Conservation (phyloP, 2,888 invertebrate genomes). For the Pristionchus exspectatus region DNA sequence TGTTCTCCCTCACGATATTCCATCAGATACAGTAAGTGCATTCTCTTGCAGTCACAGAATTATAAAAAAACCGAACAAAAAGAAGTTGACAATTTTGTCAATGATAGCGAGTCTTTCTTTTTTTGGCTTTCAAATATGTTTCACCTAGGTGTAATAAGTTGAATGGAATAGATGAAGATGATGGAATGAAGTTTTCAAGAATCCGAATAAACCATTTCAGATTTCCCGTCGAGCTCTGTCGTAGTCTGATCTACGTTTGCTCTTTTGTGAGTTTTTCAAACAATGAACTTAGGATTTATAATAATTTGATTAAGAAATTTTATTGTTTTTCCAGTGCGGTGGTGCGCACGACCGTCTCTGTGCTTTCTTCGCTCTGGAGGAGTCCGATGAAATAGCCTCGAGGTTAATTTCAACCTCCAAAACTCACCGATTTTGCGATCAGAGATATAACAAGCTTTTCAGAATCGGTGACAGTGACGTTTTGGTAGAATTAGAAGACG, state of each 20-base stretch:
- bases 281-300: conserved; percentile 67
- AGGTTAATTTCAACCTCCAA: neutral
- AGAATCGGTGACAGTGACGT: neutral
- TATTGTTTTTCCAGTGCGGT: conserved; percentile 62
- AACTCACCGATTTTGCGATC: neutral
- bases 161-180: no score
- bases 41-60: no score
- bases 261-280: conserved; percentile 68
- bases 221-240: conserved; percentile 59
- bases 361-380: neutral
- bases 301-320: neutral
- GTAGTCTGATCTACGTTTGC: conserved; percentile 36
- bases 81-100: no score
- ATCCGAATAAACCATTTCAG: conserved; percentile 39
- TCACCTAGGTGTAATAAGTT: no score
- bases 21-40: conserved; percentile 60
- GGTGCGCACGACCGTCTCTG: conserved; percentile 61
- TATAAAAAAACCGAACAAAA: no score
- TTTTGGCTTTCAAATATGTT: no score
- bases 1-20: conserved; percentile 73
- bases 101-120: no score
- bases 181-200: neutral
- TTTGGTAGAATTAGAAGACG: neutral
- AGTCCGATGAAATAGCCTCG: neutral
- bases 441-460: neutral